Evolutionary conservation across 2,888 invertebrate genomes (phyloP).

Genomic region (Neoscelio sp.): DNA sequence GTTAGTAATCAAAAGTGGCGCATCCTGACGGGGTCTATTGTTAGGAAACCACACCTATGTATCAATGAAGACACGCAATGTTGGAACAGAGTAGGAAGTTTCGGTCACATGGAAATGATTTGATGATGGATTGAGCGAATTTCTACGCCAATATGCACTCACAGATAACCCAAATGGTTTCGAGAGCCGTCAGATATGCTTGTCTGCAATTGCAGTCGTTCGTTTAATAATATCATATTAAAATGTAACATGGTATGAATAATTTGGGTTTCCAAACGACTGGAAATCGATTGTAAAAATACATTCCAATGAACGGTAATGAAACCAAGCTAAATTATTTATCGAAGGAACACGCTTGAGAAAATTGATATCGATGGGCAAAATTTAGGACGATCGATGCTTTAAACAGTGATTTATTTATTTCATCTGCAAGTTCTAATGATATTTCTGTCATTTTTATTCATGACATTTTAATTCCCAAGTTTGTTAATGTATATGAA

Average conservation of each 20-base stretch:
- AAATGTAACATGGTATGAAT: constrained; percentile 25
- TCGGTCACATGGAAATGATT: constrained; percentile 65
- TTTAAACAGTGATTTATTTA: too few species aligned
- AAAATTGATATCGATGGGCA: background rate
- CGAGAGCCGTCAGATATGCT: constrained; percentile 38
- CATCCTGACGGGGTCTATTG: constrained; percentile 48
- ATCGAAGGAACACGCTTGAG: background rate
- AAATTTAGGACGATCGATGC: too few species aligned
- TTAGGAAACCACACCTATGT: constrained; percentile 58
- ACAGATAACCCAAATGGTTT: constrained; percentile 51
- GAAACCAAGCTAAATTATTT: constrained; percentile 20
- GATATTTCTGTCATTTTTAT: too few species aligned
- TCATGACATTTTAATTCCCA: too few species aligned
- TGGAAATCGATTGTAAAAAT: background rate
- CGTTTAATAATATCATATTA: constrained; percentile 48
- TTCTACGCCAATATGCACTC: constrained; percentile 60
- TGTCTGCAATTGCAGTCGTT: constrained; percentile 36
- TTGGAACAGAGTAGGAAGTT: constrained; percentile 56
- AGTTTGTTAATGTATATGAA: too few species aligned
- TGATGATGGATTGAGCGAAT: constrained; percentile 63
- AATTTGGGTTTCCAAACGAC: constrained; percentile 5
- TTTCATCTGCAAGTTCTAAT: too few species aligned
- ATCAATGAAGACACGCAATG: constrained; percentile 59
- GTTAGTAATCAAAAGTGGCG: constrained; percentile 52
- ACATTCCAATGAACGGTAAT: too few species aligned